Conservation (phyloP, 2,888 invertebrate species). For the Cryptus viduatorius region DNA sequence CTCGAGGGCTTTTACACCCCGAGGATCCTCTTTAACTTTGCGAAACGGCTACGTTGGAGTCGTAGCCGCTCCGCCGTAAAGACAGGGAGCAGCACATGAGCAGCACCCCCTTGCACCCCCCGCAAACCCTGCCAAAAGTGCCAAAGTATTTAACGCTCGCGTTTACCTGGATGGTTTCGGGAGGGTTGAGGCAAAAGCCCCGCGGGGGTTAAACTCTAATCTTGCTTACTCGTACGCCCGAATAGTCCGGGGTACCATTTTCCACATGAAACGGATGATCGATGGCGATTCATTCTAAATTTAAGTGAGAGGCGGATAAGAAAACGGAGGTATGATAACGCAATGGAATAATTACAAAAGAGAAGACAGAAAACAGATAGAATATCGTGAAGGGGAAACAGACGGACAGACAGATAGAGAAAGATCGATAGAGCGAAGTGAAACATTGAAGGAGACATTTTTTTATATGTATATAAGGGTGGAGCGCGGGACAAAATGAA, state of each 20-base stretch:
- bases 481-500: not conserved
- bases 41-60: constrained; percentile 50
- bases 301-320: not conserved
- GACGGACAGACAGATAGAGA: constrained; percentile 3
- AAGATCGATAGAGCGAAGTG: not conserved
- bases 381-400: not conserved
- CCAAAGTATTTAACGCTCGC: constrained; percentile 65
- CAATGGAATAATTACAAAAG: too few species aligned
- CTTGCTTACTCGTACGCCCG: constrained; percentile 48
- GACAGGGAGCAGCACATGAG: not conserved
- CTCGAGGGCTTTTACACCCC: constrained; percentile 47
- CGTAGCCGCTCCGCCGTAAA: not conserved
- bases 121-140: constrained; percentile 56
- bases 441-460: not conserved
- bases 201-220: constrained; percentile 36
- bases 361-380: not conserved
- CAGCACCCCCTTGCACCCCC: not conserved
- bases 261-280: constrained; percentile 15
- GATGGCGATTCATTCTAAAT: constrained; percentile 23
- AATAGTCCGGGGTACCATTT: constrained; percentile 22
- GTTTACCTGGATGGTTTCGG: not conserved
- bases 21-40: constrained; percentile 64
- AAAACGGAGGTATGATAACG: not conserved
- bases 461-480: not conserved
- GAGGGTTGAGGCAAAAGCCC: constrained; percentile 27